These are phyloP conservation scores for Heliconius ethilla DNA, from an alignment of 2,888 invertebrate species.

Conservation along the genomic window DNA sequence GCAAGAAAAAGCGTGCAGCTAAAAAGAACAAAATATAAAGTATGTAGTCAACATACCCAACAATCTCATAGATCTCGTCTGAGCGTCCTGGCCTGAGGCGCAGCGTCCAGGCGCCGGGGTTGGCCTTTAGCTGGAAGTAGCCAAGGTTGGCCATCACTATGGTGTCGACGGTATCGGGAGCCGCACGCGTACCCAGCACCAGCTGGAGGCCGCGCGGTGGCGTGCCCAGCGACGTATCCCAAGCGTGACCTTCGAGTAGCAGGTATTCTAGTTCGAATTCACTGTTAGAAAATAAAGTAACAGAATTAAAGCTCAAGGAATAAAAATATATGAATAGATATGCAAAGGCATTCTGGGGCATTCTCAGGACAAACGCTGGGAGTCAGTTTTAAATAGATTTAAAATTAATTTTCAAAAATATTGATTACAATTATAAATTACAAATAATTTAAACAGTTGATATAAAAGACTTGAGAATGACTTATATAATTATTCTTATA, in stretches of 20 bases:
- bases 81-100: slow-evolving; percentile 95
- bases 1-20: background rate
- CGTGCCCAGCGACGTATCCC: slow-evolving; percentile 93
- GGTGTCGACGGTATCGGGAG: slow-evolving; percentile 93
- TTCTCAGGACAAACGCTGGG: too few relatives aligned
- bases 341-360: too few relatives aligned
- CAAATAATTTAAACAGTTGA: too few relatives aligned
- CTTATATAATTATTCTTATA: too few relatives aligned
- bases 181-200: slow-evolving; percentile 91
- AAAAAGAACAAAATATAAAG: background rate
- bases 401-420: too few relatives aligned
- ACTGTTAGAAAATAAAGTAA: slow-evolving; percentile 72
- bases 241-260: slow-evolving; percentile 97
- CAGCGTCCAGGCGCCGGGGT: slow-evolving; percentile 97
- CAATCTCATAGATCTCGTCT: slow-evolving; percentile 96
- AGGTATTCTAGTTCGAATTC: slow-evolving; percentile 98
- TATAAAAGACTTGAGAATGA: too few relatives aligned
- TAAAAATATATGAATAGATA: too few relatives aligned
- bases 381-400: too few relatives aligned
- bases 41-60: slow-evolving; percentile 77
- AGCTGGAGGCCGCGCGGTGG: slow-evolving; percentile 99
- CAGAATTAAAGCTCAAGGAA: too few relatives aligned
- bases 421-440: too few relatives aligned
- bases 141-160: slow-evolving; percentile 99
- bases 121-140: slow-evolving; percentile 97